Percentiles rank a stretch among this genome's conserved stretches.
Evolutionary conservation across 2,113 vertebrate genomes (phyloP).

Genomic region (Anguilla rostrata): DNA sequence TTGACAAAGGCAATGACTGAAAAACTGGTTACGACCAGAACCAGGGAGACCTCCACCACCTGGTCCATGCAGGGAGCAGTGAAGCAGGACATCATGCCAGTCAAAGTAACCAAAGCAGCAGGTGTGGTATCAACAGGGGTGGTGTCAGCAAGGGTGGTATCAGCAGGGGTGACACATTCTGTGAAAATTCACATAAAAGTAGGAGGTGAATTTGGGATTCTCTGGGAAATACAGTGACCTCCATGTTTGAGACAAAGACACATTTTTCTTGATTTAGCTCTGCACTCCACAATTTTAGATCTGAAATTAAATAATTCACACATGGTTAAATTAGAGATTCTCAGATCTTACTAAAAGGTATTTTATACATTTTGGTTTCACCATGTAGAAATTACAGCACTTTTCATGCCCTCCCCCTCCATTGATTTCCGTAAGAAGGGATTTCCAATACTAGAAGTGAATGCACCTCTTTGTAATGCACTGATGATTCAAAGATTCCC

Average conservation of each 20-base stretch:
- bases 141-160: neutral
- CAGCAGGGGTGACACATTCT: slow-evolving; percentile 41
- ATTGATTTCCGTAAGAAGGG: too few relatives aligned
- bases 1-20: slow-evolving; percentile 48
- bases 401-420: too few relatives aligned
- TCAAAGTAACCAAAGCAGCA: neutral
- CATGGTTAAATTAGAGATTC: too few relatives aligned
- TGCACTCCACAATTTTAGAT: too few relatives aligned
- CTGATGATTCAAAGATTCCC: neutral
- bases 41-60: slow-evolving; percentile 26
- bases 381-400: too few relatives aligned
- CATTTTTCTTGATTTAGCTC: too few relatives aligned
- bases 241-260: too few relatives aligned
- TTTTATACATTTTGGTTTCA: too few relatives aligned
- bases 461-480: neutral
- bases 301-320: too few relatives aligned
- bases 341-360: too few relatives aligned
- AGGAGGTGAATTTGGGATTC: neutral
- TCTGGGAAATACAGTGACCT: too few relatives aligned
- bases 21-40: slow-evolving; percentile 41
- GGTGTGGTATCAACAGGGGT: neutral
- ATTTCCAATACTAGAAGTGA: neutral
- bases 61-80: rapidly evolving
- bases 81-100: rapidly evolving
- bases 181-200: slow-evolving; percentile 6